These are phyloP conservation scores for Sinotaia quadrata DNA, from an alignment of 2,888 invertebrate genomes.

Conservation along the genomic window DNA sequence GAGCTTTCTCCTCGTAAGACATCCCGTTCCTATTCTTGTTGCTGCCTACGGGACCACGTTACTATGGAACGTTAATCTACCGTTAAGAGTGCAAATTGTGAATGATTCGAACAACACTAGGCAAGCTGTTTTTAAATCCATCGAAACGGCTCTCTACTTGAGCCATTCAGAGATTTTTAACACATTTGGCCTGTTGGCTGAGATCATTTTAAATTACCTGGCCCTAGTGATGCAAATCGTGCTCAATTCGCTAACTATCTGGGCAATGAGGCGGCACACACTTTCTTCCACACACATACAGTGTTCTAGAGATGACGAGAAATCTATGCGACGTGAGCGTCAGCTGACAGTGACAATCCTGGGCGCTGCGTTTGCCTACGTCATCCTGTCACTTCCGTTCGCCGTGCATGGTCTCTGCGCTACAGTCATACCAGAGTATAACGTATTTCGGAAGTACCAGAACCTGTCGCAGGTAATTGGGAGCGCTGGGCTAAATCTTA, in stretches of 20 bases:
- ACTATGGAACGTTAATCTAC: not conserved
- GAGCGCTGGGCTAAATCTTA: not conserved
- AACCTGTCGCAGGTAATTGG: not conserved
- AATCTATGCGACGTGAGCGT: not conserved
- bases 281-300: not conserved
- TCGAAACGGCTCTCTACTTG: too few relatives aligned
- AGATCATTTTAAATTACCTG: not conserved
- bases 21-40: not conserved
- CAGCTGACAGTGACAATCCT: constrained; percentile 4
- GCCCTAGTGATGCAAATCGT: not conserved
- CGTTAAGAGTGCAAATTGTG: too few relatives aligned
- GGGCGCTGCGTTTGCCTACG: not conserved
- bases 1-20: not conserved
- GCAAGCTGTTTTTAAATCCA: too few relatives aligned
- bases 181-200: not conserved
- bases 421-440: not conserved
- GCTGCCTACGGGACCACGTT: not conserved
- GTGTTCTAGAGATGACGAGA: not conserved
- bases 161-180: not conserved
- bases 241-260: constrained; percentile 1
- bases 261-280: not conserved
- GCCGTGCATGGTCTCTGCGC: not conserved
- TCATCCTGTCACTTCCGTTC: constrained; percentile 7
- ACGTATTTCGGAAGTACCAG: not conserved
- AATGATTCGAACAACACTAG: too few relatives aligned